Conservation (phyloP, 2,797 vertebrate genomes). For the Brachyalestes nurse region DNA sequence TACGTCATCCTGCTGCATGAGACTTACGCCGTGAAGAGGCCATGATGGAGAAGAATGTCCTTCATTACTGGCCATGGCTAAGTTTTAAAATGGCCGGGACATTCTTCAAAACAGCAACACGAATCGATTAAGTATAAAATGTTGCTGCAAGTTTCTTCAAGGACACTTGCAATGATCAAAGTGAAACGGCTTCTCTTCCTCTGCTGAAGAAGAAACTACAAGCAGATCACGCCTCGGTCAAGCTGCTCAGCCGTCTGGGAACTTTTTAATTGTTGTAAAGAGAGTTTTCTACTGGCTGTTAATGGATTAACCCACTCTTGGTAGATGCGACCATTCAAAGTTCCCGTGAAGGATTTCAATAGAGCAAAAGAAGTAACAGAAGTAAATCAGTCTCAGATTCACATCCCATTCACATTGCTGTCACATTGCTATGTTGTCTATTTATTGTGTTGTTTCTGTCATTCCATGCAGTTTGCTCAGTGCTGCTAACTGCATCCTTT, state of each 20-base stretch:
- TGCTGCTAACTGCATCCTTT: no score
- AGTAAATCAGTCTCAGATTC: no score
- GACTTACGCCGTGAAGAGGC: background rate
- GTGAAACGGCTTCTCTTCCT: conserved; percentile 18
- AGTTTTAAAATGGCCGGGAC: background rate
- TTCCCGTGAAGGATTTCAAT: no score
- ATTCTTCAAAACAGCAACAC: background rate
- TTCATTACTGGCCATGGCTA: background rate
- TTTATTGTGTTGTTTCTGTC: no score
- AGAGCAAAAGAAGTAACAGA: no score
- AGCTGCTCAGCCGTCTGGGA: conserved; percentile 27
- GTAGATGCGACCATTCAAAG: no score
- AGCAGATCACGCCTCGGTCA: background rate
- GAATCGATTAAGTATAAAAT: conserved; percentile 20
- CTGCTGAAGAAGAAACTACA: conserved; percentile 9
- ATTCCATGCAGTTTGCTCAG: no score
- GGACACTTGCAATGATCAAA: conserved; percentile 18
- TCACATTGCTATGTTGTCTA: no score
- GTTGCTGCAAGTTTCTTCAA: conserved; percentile 17
- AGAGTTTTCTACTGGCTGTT: background rate
- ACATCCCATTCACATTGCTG: no score
- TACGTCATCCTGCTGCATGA: background rate
- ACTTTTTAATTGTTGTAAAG: conserved; percentile 12
- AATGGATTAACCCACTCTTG: background rate
- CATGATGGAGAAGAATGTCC: background rate